A percentile compares a stretch with the other conserved stretches of the same genome.
phyloP scores from a whole-genome alignment of 2,888 invertebrate genomes.

The Pristionchus arcanus region DNA sequence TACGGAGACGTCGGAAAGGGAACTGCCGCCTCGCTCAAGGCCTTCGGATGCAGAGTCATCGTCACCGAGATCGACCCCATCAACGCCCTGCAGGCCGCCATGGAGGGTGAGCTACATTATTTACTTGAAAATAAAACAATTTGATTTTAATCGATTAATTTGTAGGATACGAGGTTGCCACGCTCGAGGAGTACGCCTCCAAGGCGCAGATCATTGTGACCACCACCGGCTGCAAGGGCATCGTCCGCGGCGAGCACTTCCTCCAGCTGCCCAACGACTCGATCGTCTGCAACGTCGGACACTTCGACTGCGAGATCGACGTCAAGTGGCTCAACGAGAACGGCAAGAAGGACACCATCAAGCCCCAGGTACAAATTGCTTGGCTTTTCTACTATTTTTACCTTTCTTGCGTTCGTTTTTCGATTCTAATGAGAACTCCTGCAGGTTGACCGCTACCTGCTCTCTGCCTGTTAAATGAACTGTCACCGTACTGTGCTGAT shows the following conservation, averaged over 20 bases:
- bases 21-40: constrained; percentile 94
- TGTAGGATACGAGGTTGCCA: constrained; percentile 86
- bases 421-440: constrained; percentile 68
- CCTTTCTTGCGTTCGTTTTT: neutral
- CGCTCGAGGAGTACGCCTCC: constrained; percentile 94
- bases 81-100: constrained; percentile 94
- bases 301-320: constrained; percentile 98
- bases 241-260: constrained; percentile 87
- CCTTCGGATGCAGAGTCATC: constrained; percentile 96
- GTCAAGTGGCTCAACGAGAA: constrained; percentile 95
- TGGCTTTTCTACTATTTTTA: neutral
- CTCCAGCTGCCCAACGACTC: constrained; percentile 93
- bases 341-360: constrained; percentile 92
- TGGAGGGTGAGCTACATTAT: constrained; percentile 88
- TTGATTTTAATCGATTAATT: neutral
- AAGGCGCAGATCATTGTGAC: constrained; percentile 97
- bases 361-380: constrained; percentile 88
- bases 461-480: constrained; percentile 81
- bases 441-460: constrained; percentile 89
- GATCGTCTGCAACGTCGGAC: constrained; percentile 97
- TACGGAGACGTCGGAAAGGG: constrained; percentile 99
- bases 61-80: constrained; percentile 99
- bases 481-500: neutral
- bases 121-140: neutral
- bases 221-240: constrained; percentile 91